Conservation (phyloP, 2,888 invertebrate species). For the Pterobdella sp. region DNA sequence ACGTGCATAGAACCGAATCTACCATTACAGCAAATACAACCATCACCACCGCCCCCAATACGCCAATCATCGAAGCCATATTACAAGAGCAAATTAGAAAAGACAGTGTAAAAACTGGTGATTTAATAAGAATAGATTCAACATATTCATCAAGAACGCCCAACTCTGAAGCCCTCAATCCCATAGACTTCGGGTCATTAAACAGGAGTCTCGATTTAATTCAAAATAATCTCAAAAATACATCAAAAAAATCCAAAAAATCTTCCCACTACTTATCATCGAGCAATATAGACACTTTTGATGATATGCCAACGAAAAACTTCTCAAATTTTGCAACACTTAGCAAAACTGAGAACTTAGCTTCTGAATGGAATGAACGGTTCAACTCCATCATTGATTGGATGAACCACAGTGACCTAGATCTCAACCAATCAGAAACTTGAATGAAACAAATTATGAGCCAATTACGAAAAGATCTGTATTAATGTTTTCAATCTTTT, state of each 20-base stretch:
- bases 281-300: not conserved
- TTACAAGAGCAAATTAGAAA: not conserved
- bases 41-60: not conserved
- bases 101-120: not conserved
- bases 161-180: not conserved
- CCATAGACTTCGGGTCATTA: not conserved
- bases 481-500: too few relatives aligned
- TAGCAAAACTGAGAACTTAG: not conserved
- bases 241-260: too few relatives aligned
- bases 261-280: too few relatives aligned
- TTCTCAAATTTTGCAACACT: not conserved
- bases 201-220: not conserved
- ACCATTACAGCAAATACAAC: not conserved
- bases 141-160: not conserved
- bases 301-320: not conserved
- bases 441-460: too few relatives aligned
- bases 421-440: constrained; percentile 1
- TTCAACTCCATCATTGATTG: constrained; percentile 4
- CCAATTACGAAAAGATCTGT: too few relatives aligned
- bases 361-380: not conserved
- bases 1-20: not conserved
- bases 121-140: not conserved
- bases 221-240: too few relatives aligned
- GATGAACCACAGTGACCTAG: not conserved
- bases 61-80: not conserved